Evolutionary conservation across 2,113 vertebrate species (phyloP).

Genomic region (Nibea albiflora): DNA sequence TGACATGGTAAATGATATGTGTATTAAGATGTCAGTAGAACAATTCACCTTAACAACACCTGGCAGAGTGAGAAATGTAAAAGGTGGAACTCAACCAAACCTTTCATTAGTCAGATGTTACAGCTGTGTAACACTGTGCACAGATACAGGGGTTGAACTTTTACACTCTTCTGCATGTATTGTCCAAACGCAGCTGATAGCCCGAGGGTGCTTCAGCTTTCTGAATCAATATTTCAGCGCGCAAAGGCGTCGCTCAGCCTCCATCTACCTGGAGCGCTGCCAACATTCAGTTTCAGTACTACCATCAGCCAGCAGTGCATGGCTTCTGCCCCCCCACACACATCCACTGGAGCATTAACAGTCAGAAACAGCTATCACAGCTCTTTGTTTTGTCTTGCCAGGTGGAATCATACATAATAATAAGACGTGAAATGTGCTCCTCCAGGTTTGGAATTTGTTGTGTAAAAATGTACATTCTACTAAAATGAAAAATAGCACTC

Average conservation of each 20-base stretch:
- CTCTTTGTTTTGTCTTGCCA: conserved; percentile 59
- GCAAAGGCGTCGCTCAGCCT: conserved; percentile 75
- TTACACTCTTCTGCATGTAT: conserved; percentile 49
- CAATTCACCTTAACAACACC: neutral
- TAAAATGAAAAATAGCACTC: conserved; percentile 22
- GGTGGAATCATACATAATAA: conserved; percentile 54
- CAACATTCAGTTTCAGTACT: conserved; percentile 66
- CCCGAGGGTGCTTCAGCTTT: conserved; percentile 62
- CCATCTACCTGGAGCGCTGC: conserved; percentile 76
- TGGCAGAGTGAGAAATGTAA: conserved; percentile 24
- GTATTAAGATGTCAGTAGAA: conserved; percentile 26
- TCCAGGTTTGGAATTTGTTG: conserved; percentile 13
- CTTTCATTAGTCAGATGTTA: conserved; percentile 30
- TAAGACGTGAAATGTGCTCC: conserved; percentile 12
- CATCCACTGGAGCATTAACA: conserved; percentile 26
- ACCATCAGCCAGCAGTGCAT: conserved; percentile 54
- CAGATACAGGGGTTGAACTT: conserved; percentile 54
- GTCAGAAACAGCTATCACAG: conserved; percentile 28
- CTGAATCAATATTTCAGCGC: conserved; percentile 78
- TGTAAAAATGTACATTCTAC: conserved; percentile 17
- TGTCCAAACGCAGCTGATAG: conserved; percentile 65
- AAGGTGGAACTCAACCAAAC: conserved; percentile 24
- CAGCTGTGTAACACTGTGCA: neutral
- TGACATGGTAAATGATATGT: neutral
- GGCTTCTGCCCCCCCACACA: conserved; percentile 72